phyloP scores from a whole-genome alignment of 1,140 invertebrate genomes.

The Microplitis demolitor region DNA sequence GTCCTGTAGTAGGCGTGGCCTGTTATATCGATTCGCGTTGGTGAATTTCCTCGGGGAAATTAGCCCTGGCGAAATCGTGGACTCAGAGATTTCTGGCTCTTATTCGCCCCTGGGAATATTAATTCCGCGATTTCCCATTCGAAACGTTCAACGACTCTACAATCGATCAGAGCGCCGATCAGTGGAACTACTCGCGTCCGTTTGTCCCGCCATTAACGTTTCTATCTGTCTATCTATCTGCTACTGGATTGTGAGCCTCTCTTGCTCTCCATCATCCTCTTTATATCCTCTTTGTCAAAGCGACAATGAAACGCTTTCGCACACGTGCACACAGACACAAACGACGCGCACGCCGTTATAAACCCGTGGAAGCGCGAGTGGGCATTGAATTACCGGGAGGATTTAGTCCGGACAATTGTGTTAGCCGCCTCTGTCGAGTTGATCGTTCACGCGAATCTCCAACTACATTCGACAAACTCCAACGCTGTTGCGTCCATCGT shows the following conservation, averaged over 20 bases:
- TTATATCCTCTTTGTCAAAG: conserved; percentile 24
- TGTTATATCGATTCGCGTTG: conserved; percentile 38
- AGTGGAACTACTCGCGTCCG: too few species aligned
- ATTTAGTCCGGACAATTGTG: conserved; percentile 31
- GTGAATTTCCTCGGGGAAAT: conserved; percentile 47
- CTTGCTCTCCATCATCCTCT: neutral
- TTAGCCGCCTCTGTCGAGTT: conserved; percentile 32
- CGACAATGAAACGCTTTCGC: conserved; percentile 25
- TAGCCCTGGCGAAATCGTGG: conserved; percentile 33
- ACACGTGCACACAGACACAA: conserved; percentile 4
- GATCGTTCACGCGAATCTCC: conserved; percentile 32
- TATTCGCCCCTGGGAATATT: conserved; percentile 22
- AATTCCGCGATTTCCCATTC: conserved; percentile 24
- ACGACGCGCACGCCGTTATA: conserved; percentile 19
- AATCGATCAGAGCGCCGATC: neutral
- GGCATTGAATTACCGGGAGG: conserved; percentile 34
- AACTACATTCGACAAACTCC: conserved; percentile 23
- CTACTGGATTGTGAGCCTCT: too few species aligned
- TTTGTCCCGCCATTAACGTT: conserved; percentile 25
- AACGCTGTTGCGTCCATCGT: neutral
- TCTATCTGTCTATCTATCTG: conserved; percentile 5
- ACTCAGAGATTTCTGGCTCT: conserved; percentile 18
- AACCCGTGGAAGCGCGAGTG: conserved; percentile 28
- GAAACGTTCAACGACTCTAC: conserved; percentile 20
- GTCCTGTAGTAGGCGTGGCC: conserved; percentile 13